Percentiles rank a stretch among this genome's conserved stretches.
These are phyloP conservation scores for Nephrocerus scutellatus DNA, from an alignment of 2,888 invertebrate species.

Conservation along the genomic window DNA sequence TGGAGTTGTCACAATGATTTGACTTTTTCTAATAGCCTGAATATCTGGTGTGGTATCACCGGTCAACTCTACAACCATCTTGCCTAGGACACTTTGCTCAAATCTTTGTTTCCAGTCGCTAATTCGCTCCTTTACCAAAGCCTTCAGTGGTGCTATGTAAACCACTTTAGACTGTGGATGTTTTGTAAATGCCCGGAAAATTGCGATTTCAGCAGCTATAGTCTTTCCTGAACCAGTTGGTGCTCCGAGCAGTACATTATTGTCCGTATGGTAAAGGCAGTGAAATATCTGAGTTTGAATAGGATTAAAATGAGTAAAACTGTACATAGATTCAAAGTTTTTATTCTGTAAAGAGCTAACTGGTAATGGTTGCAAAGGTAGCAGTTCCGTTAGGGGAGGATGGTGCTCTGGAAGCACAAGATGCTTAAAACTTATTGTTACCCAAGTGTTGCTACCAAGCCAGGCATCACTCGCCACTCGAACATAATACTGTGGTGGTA, in stretches of 20 bases:
- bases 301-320: slow-evolving; percentile 94
- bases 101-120: slow-evolving; percentile 88
- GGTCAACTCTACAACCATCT: slow-evolving; percentile 90
- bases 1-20: slow-evolving; percentile 96
- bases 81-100: slow-evolving; percentile 58
- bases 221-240: slow-evolving; percentile 89
- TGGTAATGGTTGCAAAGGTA: slow-evolving; percentile 86
- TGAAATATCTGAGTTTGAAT: slow-evolving; percentile 98
- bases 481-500: slow-evolving; percentile 88
- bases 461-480: slow-evolving; percentile 76
- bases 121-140: slow-evolving; percentile 92
- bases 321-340: slow-evolving; percentile 73
- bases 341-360: slow-evolving; percentile 72
- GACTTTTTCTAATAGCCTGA: slow-evolving; percentile 71
- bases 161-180: slow-evolving; percentile 81
- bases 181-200: slow-evolving; percentile 81
- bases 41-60: slow-evolving; percentile 85
- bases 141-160: slow-evolving; percentile 97
- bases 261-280: slow-evolving; percentile 88
- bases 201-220: slow-evolving; percentile 94
- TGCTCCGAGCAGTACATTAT: slow-evolving; percentile 88
- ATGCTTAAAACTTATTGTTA: slow-evolving; percentile 71
- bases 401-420: slow-evolving; percentile 85
- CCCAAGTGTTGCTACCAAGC: slow-evolving; percentile 55
- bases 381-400: slow-evolving; percentile 86